Evolutionary conservation across 2,797 vertebrate species (phyloP), one percentile per base, ranked within the genome.

Genomic region (Takifugu rubripes): DNA sequence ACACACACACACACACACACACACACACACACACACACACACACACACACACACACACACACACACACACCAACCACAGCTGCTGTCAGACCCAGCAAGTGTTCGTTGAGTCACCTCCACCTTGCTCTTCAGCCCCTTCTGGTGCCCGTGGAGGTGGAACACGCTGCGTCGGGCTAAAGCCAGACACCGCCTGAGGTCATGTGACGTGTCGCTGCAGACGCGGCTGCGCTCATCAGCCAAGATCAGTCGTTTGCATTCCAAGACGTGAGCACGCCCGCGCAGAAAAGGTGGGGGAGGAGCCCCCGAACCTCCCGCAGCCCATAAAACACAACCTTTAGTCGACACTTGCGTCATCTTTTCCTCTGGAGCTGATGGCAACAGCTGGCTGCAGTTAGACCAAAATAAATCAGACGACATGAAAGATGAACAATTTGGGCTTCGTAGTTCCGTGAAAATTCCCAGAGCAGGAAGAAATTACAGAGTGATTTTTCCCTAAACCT

Each of bases 371-470:
- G 45, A 64, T 43, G 25, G 42, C 25, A 73, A 64, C 75, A 76
- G 67, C 73, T 79, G 66, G 54, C 59, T 14, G 16, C 68, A 61
- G 60, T 63, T 3, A 52, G 31, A 50, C 61, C 21, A 43, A 72
- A 72, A 66, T 74, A 65, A 73, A 61, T 26, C 26, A 40, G 14
- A 40, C 27, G 51, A 58, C 64, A 64, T 46, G 26, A 49, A 70
- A 64, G 49, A 81, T 74, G 61, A 62, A 67, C 63, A 75, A 49
- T 79, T 82, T 76, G 55, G 71, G 73, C 56, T 52, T 72, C 65
- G 72, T 69, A 56, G 59, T 60, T 68, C 65, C 69, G 68, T 75
- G 83, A 79, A 85, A 85, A 86, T 55, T 81, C 86, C 81, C 84
- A 46, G 21, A 21, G 6, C 55, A 54, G 64, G 67, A 79, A 73